A percentile compares a stretch with the other conserved stretches of the same genome.
phyloP scores from a whole-genome alignment of 1,140 invertebrate genomes.

The Diachasmimorpha longicaudata region DNA sequence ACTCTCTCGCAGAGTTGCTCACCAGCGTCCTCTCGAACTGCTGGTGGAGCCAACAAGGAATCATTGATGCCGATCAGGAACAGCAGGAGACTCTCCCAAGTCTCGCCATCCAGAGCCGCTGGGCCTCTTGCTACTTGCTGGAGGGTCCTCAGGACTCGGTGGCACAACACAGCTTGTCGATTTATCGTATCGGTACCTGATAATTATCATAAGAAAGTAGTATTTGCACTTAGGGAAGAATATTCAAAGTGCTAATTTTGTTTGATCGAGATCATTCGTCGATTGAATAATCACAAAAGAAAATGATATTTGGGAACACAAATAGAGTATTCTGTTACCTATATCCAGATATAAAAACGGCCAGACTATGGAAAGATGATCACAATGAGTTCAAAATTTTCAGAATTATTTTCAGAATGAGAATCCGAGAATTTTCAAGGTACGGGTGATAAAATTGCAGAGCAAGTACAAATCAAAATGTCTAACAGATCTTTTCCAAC shows the following conservation, averaged over 20 bases:
- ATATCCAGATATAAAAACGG: slow-evolving; percentile 86
- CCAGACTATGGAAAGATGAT: slow-evolving; percentile 76
- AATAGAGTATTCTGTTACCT: slow-evolving; percentile 65
- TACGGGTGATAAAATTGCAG: not conserved
- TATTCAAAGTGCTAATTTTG: no score
- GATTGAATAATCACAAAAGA: no score
- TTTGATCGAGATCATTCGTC: no score
- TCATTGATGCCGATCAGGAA: slow-evolving; percentile 94
- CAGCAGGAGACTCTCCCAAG: slow-evolving; percentile 89
- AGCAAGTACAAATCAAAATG: no score
- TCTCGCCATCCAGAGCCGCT: slow-evolving; percentile 78
- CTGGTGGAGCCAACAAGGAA: slow-evolving; percentile 88
- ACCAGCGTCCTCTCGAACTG: slow-evolving; percentile 91
- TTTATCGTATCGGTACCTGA: slow-evolving; percentile 87
- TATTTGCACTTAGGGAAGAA: no score
- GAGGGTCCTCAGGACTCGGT: slow-evolving; percentile 88
- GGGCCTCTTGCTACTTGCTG: slow-evolving; percentile 87
- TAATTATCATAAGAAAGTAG: slow-evolving; percentile 18
- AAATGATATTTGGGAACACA: not conserved
- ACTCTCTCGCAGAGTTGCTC: slow-evolving; percentile 94
- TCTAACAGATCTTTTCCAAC: no score
- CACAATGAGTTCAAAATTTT: slow-evolving; percentile 31
- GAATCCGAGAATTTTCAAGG: not conserved
- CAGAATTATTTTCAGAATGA: no score
- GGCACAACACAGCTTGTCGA: slow-evolving; percentile 93